Conservation (phyloP, 2,797 vertebrate species). For the Crypturellus tataupa region DNA sequence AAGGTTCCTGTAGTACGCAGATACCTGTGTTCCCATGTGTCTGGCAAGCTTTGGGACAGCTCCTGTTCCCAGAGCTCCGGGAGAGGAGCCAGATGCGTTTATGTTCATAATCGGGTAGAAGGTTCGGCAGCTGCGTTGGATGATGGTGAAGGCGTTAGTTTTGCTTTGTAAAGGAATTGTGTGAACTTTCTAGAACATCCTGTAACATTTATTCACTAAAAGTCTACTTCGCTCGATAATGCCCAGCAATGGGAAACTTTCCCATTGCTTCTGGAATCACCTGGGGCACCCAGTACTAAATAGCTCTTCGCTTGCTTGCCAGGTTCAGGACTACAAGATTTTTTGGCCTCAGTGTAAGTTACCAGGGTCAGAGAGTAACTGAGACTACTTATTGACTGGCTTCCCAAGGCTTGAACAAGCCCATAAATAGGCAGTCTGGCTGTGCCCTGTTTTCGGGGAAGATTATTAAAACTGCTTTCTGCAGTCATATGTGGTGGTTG, state of each 20-base stretch:
- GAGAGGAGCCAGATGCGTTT: not conserved
- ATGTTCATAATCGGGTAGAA: not conserved
- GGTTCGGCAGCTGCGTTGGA: not conserved
- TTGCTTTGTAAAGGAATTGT: not conserved
- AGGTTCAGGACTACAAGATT: not conserved
- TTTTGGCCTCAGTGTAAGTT: not conserved
- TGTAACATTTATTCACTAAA: not conserved
- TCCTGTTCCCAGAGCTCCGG: not conserved
- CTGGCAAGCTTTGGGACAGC: not conserved
- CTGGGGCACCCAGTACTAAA: not conserved
- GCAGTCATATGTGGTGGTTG: not conserved
- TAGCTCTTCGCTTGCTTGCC: not conserved
- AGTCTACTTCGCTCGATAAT: not conserved
- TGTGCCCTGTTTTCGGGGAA: not conserved
- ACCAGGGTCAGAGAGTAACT: not conserved
- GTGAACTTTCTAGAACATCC: not conserved
- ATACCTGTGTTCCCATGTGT: not conserved
- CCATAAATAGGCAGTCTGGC: not conserved
- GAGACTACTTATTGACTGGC: not conserved
- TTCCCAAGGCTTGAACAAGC: not conserved
- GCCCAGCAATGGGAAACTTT: not conserved
- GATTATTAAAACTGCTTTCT: not conserved
- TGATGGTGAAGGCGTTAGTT: rapidly evolving
- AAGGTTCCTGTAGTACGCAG: not conserved
- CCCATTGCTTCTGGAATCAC: not conserved